These are phyloP conservation scores for Paragorgia papillata DNA, from an alignment of 92 coral and sea anemone species.

Conservation along the genomic window DNA sequence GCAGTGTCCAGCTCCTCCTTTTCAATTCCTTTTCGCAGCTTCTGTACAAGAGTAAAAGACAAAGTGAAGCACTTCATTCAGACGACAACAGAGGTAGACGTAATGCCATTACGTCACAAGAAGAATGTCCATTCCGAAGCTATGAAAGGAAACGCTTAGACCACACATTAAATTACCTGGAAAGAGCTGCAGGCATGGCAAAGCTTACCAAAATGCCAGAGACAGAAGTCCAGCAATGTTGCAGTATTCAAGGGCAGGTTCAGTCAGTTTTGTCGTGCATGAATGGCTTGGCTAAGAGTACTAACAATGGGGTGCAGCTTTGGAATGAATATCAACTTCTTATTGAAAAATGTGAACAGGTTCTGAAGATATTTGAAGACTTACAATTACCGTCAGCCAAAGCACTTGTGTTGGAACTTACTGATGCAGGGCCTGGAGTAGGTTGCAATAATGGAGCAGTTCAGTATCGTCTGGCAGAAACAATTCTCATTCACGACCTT, in stretches of 20 bases:
- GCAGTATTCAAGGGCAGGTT: conserved; percentile 27
- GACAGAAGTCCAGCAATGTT: too few relatives aligned
- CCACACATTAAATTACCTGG: too few relatives aligned
- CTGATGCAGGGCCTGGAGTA: conserved; percentile 74
- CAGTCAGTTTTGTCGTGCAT: conserved; percentile 41
- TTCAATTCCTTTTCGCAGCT: too few relatives aligned
- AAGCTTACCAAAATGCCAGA: too few relatives aligned
- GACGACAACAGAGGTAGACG: too few relatives aligned
- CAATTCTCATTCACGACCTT: conserved; percentile 29
- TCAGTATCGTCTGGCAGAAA: conserved; percentile 54
- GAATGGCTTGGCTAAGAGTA: conserved; percentile 41
- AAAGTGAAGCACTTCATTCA: too few relatives aligned
- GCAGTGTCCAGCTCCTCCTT: conserved; percentile 23
- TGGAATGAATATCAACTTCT: conserved; percentile 50
- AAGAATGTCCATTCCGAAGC: too few relatives aligned
- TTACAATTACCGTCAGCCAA: conserved; percentile 38
- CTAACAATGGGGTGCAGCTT: conserved; percentile 47
- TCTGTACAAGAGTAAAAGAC: too few relatives aligned
- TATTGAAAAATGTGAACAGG: conserved; percentile 26
- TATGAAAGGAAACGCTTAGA: too few relatives aligned
- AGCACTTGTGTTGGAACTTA: conserved; percentile 63
- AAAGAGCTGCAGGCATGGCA: too few relatives aligned
- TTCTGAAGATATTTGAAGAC: conserved; percentile 35
- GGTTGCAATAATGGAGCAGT: conserved; percentile 58
- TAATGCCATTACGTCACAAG: too few relatives aligned